These are phyloP conservation scores for Scartelaos histophorus DNA, from an alignment of 2,113 vertebrate species.

Conservation along the genomic window DNA sequence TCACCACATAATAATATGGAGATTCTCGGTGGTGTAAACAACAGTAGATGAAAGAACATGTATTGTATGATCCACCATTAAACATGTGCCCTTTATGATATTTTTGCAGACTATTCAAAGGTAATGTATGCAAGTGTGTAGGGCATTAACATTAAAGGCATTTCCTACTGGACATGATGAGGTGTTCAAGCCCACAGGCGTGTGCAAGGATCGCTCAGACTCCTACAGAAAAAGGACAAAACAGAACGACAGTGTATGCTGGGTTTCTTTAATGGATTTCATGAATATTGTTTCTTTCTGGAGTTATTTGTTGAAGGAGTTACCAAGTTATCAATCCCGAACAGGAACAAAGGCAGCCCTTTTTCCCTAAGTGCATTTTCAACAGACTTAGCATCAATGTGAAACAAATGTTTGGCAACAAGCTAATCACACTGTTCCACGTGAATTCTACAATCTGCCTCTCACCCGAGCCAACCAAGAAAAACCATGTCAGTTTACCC, in stretches of 20 bases:
- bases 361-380: constrained; percentile 39
- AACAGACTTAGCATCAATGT: constrained; percentile 57
- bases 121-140: constrained; percentile 47
- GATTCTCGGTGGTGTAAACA: constrained; percentile 45
- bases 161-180: constrained; percentile 52
- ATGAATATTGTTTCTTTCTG: constrained; percentile 62
- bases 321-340: constrained; percentile 54
- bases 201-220: constrained; percentile 60
- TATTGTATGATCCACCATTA: constrained; percentile 7
- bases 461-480: constrained; percentile 50
- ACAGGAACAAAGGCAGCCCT: constrained; percentile 42
- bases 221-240: constrained; percentile 43
- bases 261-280: constrained; percentile 66
- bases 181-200: constrained; percentile 54
- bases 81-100: constrained; percentile 19
- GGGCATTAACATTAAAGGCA: constrained; percentile 40
- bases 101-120: constrained; percentile 23
- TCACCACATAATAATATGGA: constrained; percentile 46
- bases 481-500: constrained; percentile 72
- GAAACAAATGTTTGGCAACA: constrained; percentile 77
- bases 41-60: constrained; percentile 34
- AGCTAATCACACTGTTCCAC: constrained; percentile 53
- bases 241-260: constrained; percentile 53
- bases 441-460: constrained; percentile 37
- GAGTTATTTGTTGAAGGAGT: constrained; percentile 60